Evolutionary conservation across 2,797 vertebrate species (phyloP).

Genomic region (Cryptoblepharus egeriae): DNA sequence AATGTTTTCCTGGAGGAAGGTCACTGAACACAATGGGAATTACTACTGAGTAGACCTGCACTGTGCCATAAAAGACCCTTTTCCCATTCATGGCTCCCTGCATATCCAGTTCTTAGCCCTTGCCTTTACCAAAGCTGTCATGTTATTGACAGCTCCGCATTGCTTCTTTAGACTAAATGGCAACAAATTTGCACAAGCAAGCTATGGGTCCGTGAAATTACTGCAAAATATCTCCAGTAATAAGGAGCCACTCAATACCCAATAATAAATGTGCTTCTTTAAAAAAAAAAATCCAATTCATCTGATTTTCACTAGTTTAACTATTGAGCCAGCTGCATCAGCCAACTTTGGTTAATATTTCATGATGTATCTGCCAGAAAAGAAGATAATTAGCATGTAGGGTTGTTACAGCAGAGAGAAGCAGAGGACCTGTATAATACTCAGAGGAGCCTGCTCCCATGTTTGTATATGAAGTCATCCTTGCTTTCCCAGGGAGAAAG

Average conservation of each 20-base stretch:
- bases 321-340: slow-evolving; percentile 32
- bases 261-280: slow-evolving; percentile 14
- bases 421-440: slow-evolving; percentile 25
- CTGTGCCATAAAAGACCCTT: background rate
- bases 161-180: background rate
- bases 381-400: slow-evolving; percentile 44
- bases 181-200: slow-evolving; percentile 10
- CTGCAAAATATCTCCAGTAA: slow-evolving; percentile 15
- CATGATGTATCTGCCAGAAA: slow-evolving; percentile 38
- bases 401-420: slow-evolving; percentile 28
- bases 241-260: slow-evolving; percentile 12
- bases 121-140: background rate
- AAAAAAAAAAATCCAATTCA: slow-evolving; percentile 23
- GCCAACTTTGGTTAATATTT: slow-evolving; percentile 48
- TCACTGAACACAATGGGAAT: too few species aligned
- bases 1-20: too few species aligned
- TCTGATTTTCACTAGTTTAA: slow-evolving; percentile 34
- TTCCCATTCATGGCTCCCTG: background rate
- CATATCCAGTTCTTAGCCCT: background rate
- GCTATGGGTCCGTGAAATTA: slow-evolving; percentile 2
- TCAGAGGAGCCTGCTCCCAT: slow-evolving; percentile 12
- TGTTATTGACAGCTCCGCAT: slow-evolving; percentile 9
- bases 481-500: slow-evolving; percentile 8
- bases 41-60: too few species aligned
- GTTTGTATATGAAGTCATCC: slow-evolving; percentile 32